A percentile compares a stretch with the other conserved stretches of the same genome.
Evolutionary conservation across 1,140 invertebrate species (phyloP).

Genomic region (Vanessa tameamea): DNA sequence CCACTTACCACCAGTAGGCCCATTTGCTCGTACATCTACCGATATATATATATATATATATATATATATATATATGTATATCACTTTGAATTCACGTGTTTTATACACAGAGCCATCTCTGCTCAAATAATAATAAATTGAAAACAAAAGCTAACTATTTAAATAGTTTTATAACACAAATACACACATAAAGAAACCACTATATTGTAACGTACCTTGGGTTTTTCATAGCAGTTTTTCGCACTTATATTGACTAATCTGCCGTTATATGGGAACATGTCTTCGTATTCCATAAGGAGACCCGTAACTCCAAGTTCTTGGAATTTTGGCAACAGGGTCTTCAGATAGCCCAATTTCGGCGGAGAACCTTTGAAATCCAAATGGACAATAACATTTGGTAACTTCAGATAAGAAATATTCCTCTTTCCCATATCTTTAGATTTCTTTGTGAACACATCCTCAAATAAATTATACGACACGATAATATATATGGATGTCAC

Average conservation of each 20-base stretch:
- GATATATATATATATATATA: no score
- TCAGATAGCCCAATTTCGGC: conserved; percentile 85
- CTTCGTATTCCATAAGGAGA: conserved; percentile 96
- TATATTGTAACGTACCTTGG: conserved; percentile 81
- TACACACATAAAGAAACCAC: no score
- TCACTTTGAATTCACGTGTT: no score
- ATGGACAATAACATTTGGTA: conserved; percentile 84
- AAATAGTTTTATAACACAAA: no score
- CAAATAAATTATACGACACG: not conserved
- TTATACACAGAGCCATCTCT: no score
- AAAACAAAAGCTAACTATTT: no score
- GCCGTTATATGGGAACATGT: conserved; percentile 96
- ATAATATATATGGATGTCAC: not conserved
- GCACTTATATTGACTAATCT: conserved; percentile 85
- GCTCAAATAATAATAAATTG: no score
- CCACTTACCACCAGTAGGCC: no score
- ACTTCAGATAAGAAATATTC: conserved; percentile 21
- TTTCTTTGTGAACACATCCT: not conserved
- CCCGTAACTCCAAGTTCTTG: conserved; percentile 91
- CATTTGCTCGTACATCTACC: no score
- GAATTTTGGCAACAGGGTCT: conserved; percentile 88
- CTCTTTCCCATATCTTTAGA: conserved; percentile 4
- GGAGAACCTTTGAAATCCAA: conserved; percentile 96
- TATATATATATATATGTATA: no score
- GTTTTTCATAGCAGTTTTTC: conserved; percentile 87